Evolutionary conservation across 2,113 vertebrate genomes (phyloP).

Genomic region (Ceyx melanurus): DNA sequence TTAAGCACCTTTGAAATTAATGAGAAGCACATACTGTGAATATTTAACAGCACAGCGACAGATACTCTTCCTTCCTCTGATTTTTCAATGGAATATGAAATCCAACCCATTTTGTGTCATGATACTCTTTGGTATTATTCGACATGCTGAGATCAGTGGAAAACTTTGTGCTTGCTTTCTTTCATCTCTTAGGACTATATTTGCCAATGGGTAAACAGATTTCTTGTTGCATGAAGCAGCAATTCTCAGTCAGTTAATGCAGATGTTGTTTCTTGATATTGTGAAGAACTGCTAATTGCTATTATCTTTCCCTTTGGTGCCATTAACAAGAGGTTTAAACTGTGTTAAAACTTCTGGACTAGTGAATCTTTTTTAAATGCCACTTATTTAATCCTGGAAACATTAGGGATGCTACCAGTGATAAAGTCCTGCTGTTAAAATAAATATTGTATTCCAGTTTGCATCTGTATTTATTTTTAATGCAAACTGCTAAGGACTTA

Average conservation of each 20-base stretch:
- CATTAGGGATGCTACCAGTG: constrained; percentile 56
- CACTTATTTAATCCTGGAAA: constrained; percentile 49
- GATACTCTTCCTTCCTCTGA: not conserved
- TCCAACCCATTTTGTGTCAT: not conserved
- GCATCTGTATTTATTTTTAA: constrained; percentile 66
- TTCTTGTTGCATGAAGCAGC: not conserved
- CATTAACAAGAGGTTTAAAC: constrained; percentile 43
- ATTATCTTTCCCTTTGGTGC: constrained; percentile 11
- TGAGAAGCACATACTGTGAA: not conserved
- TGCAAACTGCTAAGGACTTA: constrained; percentile 49
- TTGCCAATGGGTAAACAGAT: constrained; percentile 30
- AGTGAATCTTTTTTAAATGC: constrained; percentile 62
- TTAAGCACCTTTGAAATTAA: not conserved
- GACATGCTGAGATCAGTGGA: not conserved
- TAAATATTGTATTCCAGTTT: constrained; percentile 61
- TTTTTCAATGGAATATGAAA: not conserved
- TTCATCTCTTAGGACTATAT: not conserved
- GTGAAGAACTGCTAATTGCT: constrained; percentile 35
- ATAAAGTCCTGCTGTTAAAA: constrained; percentile 69
- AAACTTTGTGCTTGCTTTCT: not conserved
- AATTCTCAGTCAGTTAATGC: not conserved
- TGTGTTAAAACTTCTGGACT: constrained; percentile 32
- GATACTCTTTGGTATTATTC: not conserved
- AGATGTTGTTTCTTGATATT: constrained; percentile 51
- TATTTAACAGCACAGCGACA: not conserved